phyloP scores from a whole-genome alignment of 1,140 invertebrate genomes.

The Lutraria rhynchaena region DNA sequence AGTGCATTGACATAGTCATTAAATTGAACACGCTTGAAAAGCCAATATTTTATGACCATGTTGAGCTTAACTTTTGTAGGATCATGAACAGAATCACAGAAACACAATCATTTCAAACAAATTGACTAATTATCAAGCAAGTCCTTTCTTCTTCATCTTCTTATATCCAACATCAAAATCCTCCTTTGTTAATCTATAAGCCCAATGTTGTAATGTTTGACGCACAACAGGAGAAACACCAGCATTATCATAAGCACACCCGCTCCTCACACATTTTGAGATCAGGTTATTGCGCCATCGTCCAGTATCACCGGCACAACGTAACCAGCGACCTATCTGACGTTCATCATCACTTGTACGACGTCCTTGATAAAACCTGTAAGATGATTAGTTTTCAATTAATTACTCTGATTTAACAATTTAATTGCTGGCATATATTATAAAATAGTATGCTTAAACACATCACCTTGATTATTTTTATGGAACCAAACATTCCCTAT shows the following conservation, averaged over 20 bases:
- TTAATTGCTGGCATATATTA: too few relatives aligned
- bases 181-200: constrained; percentile 66
- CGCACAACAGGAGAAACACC: constrained; percentile 71
- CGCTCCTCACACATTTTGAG: constrained; percentile 69
- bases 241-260: constrained; percentile 65
- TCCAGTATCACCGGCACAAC: constrained; percentile 70
- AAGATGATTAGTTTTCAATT: too few relatives aligned
- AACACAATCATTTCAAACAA: too few relatives aligned
- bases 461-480: too few relatives aligned
- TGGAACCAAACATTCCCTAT: too few relatives aligned
- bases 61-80: too few relatives aligned
- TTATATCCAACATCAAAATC: constrained; percentile 69
- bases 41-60: too few relatives aligned
- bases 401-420: too few relatives aligned
- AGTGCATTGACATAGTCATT: too few relatives aligned
- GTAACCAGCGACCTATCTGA: constrained; percentile 73
- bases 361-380: constrained; percentile 73
- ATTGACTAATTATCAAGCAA: constrained; percentile 20
- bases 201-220: constrained; percentile 76
- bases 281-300: constrained; percentile 74
- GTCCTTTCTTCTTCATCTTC: constrained; percentile 62
- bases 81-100: too few relatives aligned
- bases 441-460: too few relatives aligned
- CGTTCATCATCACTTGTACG: constrained; percentile 71
- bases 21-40: too few relatives aligned